These are phyloP conservation scores for Mythimna ferrago DNA, from an alignment of 2,888 invertebrate genomes.

Conservation along the genomic window DNA sequence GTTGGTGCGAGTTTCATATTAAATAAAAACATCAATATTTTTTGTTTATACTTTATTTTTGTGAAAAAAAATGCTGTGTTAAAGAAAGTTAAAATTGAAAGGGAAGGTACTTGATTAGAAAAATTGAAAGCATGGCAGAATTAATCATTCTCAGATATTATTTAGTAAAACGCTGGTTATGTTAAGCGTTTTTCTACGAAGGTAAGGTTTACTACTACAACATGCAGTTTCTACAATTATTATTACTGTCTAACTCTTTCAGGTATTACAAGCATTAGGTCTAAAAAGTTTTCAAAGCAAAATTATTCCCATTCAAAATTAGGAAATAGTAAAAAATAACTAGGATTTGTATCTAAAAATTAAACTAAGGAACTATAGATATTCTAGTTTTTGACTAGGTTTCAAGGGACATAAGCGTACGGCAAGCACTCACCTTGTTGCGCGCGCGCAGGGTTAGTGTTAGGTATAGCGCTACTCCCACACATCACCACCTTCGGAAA, in stretches of 20 bases:
- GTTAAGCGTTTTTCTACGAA: slow-evolving; percentile 14
- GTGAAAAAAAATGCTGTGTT: slow-evolving; percentile 20
- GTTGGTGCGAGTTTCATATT: slow-evolving; percentile 49
- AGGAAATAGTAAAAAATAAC: background rate
- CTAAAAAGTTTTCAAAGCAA: slow-evolving; percentile 21
- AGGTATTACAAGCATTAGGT: slow-evolving; percentile 41
- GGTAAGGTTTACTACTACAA: slow-evolving; percentile 15
- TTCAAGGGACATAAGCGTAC: slow-evolving; percentile 54
- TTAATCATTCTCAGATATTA: slow-evolving; percentile 7
- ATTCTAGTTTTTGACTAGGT: background rate
- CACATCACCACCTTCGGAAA: slow-evolving; percentile 87
- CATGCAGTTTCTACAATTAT: slow-evolving; percentile 39
- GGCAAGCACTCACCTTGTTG: slow-evolving; percentile 86
- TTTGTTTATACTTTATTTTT: background rate
- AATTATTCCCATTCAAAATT: background rate
- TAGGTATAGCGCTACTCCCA: slow-evolving; percentile 82
- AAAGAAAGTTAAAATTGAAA: slow-evolving; percentile 7
- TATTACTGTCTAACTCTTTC: slow-evolving; percentile 23
- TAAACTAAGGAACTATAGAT: background rate
- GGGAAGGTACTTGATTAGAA: background rate
- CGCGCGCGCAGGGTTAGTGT: slow-evolving; percentile 80
- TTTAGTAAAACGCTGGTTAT: slow-evolving; percentile 26
- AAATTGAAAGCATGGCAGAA: slow-evolving; percentile 26
- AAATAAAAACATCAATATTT: background rate
- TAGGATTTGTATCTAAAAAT: background rate